Evolutionary conservation across 2,888 invertebrate species (phyloP).

Genomic region (Habroteleia sp.): DNA sequence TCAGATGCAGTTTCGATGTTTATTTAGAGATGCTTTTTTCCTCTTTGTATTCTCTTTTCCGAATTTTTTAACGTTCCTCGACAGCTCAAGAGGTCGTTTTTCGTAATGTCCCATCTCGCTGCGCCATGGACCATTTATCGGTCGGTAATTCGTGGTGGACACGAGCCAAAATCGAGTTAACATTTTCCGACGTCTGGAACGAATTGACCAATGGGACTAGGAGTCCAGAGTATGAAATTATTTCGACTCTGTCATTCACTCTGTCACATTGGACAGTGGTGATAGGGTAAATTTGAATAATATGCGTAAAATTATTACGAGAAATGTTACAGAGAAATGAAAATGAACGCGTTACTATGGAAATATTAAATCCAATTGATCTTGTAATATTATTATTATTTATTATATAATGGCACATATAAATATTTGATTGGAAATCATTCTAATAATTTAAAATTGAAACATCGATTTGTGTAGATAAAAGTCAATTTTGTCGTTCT

Average conservation of each 20-base stretch:
- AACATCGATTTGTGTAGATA: too few relatives aligned
- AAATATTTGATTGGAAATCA: too few relatives aligned
- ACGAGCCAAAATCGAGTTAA: conserved; percentile 71
- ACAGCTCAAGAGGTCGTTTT: conserved; percentile 4
- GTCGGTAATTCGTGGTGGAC: conserved; percentile 67
- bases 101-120: conserved; percentile 8
- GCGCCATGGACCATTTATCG: conserved; percentile 69
- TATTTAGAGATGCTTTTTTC: conserved; percentile 25
- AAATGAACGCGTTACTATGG: too few relatives aligned
- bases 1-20: conserved; percentile 54
- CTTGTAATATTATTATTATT: too few relatives aligned
- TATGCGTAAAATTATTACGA: too few relatives aligned
- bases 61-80: conserved; percentile 2
- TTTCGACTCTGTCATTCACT: conserved; percentile 13
- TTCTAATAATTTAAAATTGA: too few relatives aligned
- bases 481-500: too few relatives aligned
- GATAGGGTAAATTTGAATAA: too few relatives aligned
- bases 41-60: background rate
- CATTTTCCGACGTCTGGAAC: conserved; percentile 63
- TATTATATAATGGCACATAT: too few relatives aligned
- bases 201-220: conserved; percentile 12
- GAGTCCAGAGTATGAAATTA: conserved; percentile 15
- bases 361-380: too few relatives aligned
- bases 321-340: too few relatives aligned
- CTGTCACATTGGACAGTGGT: too few relatives aligned